Evolutionary conservation across 2,113 vertebrate genomes (phyloP).

Genomic region (Laticauda colubrina): DNA sequence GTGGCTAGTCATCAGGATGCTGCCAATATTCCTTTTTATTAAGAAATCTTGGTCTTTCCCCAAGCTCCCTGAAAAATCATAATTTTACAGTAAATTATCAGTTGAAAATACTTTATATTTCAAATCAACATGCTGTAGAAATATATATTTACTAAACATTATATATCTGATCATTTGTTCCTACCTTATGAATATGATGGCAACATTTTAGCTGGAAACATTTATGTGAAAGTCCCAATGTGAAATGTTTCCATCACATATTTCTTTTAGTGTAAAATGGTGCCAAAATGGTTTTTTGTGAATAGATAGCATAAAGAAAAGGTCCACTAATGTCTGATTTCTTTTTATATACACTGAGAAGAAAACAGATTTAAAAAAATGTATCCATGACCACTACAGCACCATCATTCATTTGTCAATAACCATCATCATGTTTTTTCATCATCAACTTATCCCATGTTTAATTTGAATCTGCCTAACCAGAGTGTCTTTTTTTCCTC

Average conservation of each 20-base stretch:
- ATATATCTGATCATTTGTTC: background rate
- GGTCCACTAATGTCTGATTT: too few relatives aligned
- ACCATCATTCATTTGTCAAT: too few relatives aligned
- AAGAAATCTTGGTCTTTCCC: background rate
- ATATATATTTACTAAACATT: background rate
- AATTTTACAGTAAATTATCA: background rate
- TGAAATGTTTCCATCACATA: background rate
- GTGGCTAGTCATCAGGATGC: background rate
- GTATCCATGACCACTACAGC: too few relatives aligned
- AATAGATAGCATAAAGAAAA: background rate
- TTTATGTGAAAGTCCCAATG: background rate
- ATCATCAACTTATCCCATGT: background rate
- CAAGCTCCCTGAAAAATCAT: background rate
- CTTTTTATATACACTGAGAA: too few relatives aligned
- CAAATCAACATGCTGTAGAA: background rate
- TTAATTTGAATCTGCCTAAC: background rate
- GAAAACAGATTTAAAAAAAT: too few relatives aligned
- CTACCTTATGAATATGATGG: background rate
- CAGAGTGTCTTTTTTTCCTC: background rate
- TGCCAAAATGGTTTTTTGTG: background rate
- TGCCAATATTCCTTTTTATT: background rate
- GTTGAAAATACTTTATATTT: background rate
- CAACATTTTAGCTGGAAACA: background rate
- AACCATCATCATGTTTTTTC: too few relatives aligned
- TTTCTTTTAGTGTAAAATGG: background rate